Evolutionary conservation across 2,113 vertebrate genomes (phyloP).

Genomic region (Megaceryle torquata): DNA sequence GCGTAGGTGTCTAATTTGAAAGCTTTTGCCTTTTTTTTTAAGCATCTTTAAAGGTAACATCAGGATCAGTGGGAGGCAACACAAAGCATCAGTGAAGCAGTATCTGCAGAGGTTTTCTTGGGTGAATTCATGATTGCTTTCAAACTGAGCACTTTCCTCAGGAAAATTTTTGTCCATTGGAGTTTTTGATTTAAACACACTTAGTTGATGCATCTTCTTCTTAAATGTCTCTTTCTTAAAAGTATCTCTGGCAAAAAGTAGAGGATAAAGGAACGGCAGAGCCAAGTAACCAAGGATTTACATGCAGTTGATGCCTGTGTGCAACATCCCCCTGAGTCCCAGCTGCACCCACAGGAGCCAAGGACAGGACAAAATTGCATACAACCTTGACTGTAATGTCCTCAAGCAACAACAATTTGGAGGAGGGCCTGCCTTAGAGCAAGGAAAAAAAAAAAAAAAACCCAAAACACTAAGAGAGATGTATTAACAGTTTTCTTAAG

Average conservation of each 20-base stretch:
- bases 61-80: not conserved
- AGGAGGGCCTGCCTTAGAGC: not conserved
- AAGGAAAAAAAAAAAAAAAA: not conserved
- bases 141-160: not conserved
- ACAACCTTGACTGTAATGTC: not conserved
- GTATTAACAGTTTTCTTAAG: fast-evolving
- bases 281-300: not conserved
- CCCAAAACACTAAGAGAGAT: not conserved
- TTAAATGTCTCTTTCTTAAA: not conserved
- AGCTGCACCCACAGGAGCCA: not conserved
- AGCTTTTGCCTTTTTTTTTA: not conserved
- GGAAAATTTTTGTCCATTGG: not conserved
- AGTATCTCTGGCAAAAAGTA: slow-evolving; percentile 6
- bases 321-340: not conserved
- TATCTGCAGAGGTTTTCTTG: not conserved
- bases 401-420: not conserved
- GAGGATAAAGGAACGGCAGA: not conserved
- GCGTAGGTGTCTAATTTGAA: not conserved
- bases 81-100: not conserved
- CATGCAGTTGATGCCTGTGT: fast-evolving
- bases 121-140: not conserved
- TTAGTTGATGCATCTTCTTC: not conserved
- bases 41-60: not conserved
- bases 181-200: slow-evolving; percentile 16
- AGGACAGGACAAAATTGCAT: not conserved